A percentile compares a stretch with the other conserved stretches of the same genome.
Conservation (phyloP, 2,888 invertebrate genomes). For the Leptinotarsa tumamoca region DNA sequence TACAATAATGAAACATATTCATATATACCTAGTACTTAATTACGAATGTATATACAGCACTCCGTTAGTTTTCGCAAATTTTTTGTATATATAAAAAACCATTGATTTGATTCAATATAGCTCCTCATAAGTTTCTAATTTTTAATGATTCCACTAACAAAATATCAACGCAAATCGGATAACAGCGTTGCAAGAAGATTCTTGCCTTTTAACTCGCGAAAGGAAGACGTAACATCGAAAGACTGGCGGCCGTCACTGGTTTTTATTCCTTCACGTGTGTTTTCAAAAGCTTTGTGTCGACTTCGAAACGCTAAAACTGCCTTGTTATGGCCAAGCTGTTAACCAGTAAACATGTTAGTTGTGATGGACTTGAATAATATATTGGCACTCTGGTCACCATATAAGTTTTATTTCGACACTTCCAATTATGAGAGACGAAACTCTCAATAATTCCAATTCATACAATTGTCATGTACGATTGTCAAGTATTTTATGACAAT, state of each 20-base stretch:
- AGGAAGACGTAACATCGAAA: not conserved
- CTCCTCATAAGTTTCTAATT: too few species aligned
- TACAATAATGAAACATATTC: too few species aligned
- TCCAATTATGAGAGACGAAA: not conserved
- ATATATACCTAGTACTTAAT: too few species aligned
- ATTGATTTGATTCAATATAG: too few species aligned
- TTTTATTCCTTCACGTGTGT: slow-evolving; percentile 20
- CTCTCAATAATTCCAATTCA: not conserved
- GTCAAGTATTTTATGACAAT: not conserved
- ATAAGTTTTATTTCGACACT: slow-evolving; percentile 34
- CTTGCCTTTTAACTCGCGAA: too few species aligned
- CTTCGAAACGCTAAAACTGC: slow-evolving; percentile 39
- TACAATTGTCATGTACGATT: not conserved
- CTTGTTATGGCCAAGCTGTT: slow-evolving; percentile 59
- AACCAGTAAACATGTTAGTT: slow-evolving; percentile 58
- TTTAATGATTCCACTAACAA: too few species aligned
- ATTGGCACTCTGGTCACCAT: slow-evolving; percentile 38
- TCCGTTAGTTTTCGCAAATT: too few species aligned
- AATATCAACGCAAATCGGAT: too few species aligned
- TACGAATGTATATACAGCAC: too few species aligned
- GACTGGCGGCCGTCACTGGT: slow-evolving; percentile 7
- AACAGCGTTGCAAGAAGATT: too few species aligned
- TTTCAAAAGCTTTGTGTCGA: slow-evolving; percentile 29
- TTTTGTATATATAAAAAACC: too few species aligned
- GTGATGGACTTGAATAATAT: slow-evolving; percentile 48